These are phyloP conservation scores for Keiferia lycopersicella DNA, from an alignment of 2,888 invertebrate species.

Conservation along the genomic window DNA sequence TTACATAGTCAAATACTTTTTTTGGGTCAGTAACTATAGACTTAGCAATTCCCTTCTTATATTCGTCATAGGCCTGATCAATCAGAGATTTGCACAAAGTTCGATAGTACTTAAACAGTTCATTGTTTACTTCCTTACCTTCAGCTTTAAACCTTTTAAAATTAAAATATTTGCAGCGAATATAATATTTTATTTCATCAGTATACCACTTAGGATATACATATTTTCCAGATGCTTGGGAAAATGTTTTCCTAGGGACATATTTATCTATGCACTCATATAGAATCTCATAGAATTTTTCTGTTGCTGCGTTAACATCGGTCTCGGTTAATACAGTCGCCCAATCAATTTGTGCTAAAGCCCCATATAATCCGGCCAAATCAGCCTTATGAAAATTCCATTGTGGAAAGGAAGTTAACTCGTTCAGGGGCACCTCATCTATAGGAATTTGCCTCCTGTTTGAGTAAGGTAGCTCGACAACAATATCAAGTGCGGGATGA, in stretches of 20 bases:
- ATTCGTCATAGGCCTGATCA: not conserved
- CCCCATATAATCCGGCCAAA: not conserved
- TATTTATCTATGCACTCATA: conserved; percentile 9
- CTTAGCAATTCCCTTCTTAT: not conserved
- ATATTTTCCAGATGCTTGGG: not conserved
- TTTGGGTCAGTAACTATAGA: not conserved
- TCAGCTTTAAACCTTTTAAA: conserved; percentile 6
- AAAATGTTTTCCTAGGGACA: conserved; percentile 1
- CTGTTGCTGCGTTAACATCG: not conserved
- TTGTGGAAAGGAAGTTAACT: not conserved
- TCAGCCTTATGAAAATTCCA: conserved; percentile 17
- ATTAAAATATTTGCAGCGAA: conserved; percentile 4
- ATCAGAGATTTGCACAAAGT: no score
- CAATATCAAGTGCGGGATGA: conserved; percentile 14
- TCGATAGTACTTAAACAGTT: not conserved
- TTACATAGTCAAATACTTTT: conserved; percentile 6
- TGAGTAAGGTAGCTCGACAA: not conserved
- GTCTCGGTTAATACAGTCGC: not conserved
- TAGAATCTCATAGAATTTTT: not conserved
- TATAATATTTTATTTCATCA: not conserved
- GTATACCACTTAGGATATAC: not conserved
- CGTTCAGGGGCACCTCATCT: not conserved
- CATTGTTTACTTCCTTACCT: not conserved
- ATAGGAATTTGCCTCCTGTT: not conserved
- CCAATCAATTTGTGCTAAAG: not conserved